phyloP scores from a whole-genome alignment of 2,888 invertebrate species.

The Apamea crenata region DNA sequence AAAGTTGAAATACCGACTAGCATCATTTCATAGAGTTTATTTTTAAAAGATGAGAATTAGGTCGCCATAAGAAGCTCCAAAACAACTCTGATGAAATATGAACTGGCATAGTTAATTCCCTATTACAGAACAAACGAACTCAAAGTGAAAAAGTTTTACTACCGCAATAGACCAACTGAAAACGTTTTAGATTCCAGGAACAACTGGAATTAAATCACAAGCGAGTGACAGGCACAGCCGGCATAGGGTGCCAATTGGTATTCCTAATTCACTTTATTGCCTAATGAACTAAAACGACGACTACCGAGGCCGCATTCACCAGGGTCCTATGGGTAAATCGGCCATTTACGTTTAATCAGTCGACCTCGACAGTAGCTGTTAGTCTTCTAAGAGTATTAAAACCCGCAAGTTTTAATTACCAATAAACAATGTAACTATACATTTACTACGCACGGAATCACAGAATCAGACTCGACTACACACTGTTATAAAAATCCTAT shows the following conservation, averaged over 20 bases:
- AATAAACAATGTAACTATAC: constrained; percentile 35
- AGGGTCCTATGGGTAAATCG: constrained; percentile 42
- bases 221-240: background rate
- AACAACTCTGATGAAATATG: background rate
- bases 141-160: constrained; percentile 5
- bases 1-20: background rate
- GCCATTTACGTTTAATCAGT: constrained; percentile 51
- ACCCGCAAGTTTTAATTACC: constrained; percentile 25
- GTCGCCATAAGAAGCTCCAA: too few relatives aligned
- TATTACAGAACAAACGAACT: constrained; percentile 1
- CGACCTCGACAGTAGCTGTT: constrained; percentile 43
- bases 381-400: constrained; percentile 34
- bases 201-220: constrained; percentile 32
- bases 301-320: constrained; percentile 21
- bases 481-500: constrained; percentile 44
- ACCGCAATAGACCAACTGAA: background rate
- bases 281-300: constrained; percentile 45
- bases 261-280: constrained; percentile 53
- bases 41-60: background rate
- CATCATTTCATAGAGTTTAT: background rate
- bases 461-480: constrained; percentile 21
- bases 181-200: constrained; percentile 5
- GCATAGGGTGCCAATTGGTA: constrained; percentile 50
- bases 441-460: constrained; percentile 14
- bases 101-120: background rate